Evolutionary conservation across 2,888 invertebrate species (phyloP).

Genomic region (Nymphalis polychloros): DNA sequence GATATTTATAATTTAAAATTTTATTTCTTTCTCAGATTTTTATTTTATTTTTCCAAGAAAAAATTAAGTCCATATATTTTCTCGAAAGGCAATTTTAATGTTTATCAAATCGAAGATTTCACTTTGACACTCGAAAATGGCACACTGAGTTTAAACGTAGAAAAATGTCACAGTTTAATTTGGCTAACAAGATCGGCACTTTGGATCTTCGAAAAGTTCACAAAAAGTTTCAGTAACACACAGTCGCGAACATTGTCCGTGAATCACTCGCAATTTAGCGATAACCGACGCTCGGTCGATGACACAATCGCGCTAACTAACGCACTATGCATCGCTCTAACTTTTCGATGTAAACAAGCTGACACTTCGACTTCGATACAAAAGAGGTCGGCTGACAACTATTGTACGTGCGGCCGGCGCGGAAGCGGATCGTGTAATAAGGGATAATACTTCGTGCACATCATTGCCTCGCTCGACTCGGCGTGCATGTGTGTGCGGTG

Average conservation of each 20-base stretch:
- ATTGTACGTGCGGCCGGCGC: conserved; percentile 74
- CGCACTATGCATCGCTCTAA: conserved; percentile 72
- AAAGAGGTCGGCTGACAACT: conserved; percentile 72
- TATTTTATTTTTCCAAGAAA: conserved; percentile 22
- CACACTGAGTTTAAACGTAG: conserved; percentile 46
- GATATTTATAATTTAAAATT: neutral
- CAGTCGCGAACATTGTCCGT: conserved; percentile 64
- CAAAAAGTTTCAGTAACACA: conserved; percentile 68
- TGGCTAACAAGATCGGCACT: conserved; percentile 57
- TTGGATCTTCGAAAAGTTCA: conserved; percentile 59
- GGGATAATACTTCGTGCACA: conserved; percentile 80
- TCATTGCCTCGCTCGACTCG: conserved; percentile 74
- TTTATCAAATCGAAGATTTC: conserved; percentile 52
- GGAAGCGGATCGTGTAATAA: conserved; percentile 79
- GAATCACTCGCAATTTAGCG: conserved; percentile 70
- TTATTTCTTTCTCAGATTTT: conserved; percentile 3
- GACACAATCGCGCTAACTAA: conserved; percentile 75
- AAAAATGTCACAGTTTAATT: conserved; percentile 60
- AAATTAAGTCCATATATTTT: conserved; percentile 47
- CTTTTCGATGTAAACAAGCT: conserved; percentile 76
- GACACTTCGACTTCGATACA: conserved; percentile 64
- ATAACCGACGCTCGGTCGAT: conserved; percentile 71
- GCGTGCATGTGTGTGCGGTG: conserved; percentile 66
- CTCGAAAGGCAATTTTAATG: conserved; percentile 41
- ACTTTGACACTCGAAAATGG: conserved; percentile 60